phyloP scores from a whole-genome alignment of 2,888 invertebrate genomes.

The Hetaerina titia region DNA sequence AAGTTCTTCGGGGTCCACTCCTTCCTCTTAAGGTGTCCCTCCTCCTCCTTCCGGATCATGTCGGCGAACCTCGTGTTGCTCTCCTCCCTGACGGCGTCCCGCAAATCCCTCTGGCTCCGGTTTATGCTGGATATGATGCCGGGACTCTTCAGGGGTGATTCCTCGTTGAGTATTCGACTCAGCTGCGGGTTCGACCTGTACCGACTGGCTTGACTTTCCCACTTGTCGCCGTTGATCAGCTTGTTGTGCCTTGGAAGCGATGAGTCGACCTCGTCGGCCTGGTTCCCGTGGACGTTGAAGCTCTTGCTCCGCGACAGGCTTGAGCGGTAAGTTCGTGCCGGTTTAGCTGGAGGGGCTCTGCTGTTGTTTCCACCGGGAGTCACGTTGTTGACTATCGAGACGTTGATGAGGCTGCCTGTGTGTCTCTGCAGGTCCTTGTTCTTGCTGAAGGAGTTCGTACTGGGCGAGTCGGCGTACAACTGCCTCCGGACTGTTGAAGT shows the following conservation, averaged over 20 bases:
- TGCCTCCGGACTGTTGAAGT: constrained; percentile 66
- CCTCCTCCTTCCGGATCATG: constrained; percentile 73
- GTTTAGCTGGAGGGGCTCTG: constrained; percentile 82
- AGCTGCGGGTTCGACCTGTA: constrained; percentile 90
- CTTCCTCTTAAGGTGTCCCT: constrained; percentile 78
- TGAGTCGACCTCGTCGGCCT: constrained; percentile 75
- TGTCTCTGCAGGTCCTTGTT: constrained; percentile 70
- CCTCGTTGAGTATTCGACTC: constrained; percentile 84
- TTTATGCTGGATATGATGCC: constrained; percentile 92
- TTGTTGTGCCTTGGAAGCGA: constrained; percentile 75
- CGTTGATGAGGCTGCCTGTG: constrained; percentile 74
- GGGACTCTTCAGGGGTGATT: constrained; percentile 89
- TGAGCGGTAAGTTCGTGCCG: constrained; percentile 88
- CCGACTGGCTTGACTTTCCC: constrained; percentile 67
- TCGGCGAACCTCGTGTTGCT: constrained; percentile 65
- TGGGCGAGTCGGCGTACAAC: constrained; percentile 39
- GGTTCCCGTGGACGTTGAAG: constrained; percentile 87
- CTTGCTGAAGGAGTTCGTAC: constrained; percentile 76
- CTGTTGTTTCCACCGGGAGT: constrained; percentile 72
- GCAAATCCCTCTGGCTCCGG: constrained; percentile 89
- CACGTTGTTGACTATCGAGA: constrained; percentile 75
- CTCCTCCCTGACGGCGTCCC: constrained; percentile 79
- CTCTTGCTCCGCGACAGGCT: constrained; percentile 89
- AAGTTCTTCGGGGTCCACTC: constrained; percentile 77
- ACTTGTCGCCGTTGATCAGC: constrained; percentile 72